Conservation (phyloP, 2,113 vertebrate genomes). For the Lagopus leucura region DNA sequence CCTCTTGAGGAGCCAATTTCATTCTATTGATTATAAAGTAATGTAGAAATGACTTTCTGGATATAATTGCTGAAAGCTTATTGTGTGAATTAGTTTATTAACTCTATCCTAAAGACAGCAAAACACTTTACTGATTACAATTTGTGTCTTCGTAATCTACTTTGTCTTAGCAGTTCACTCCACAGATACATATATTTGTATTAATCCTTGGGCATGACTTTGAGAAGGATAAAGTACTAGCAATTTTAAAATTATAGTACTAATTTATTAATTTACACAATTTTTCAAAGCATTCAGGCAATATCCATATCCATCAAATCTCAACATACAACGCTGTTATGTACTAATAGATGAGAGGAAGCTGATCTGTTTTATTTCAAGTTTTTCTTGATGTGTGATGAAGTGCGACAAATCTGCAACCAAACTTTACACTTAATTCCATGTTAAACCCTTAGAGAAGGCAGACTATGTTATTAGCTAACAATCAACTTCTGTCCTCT, state of each 20-base stretch:
- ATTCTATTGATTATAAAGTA: background rate
- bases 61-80: background rate
- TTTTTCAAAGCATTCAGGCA: background rate
- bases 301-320: background rate
- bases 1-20: background rate
- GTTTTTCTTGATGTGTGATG: background rate
- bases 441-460: background rate
- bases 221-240: background rate
- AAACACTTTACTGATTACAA: background rate
- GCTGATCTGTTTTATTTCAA: constrained; percentile 7
- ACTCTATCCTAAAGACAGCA: background rate
- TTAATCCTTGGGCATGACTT: background rate
- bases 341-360: no score
- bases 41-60: background rate
- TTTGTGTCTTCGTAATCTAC: background rate
- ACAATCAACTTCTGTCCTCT: background rate
- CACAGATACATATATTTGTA: background rate
- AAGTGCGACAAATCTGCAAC: background rate
- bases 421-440: background rate
- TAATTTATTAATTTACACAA: background rate
- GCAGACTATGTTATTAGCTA: background rate
- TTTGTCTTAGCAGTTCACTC: background rate
- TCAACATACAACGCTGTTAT: no score
- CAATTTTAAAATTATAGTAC: background rate
- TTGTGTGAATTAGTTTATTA: background rate